These are phyloP conservation scores for Bagarius yarrelli DNA, from an alignment of 2,113 vertebrate species.

Conservation along the genomic window DNA sequence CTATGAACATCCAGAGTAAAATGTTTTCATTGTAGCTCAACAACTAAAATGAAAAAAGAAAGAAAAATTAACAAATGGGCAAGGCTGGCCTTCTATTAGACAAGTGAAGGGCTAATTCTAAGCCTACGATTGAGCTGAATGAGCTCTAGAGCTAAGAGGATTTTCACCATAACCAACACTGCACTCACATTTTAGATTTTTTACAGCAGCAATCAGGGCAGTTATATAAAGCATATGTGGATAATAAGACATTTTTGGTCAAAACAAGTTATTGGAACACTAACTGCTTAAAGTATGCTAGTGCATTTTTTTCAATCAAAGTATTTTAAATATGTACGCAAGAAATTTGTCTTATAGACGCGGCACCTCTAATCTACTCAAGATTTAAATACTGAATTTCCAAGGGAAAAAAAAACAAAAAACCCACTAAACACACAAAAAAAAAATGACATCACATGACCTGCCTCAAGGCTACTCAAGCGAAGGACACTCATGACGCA, in stretches of 20 bases:
- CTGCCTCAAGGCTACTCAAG: not conserved
- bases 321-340: not conserved
- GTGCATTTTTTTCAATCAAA: not conserved
- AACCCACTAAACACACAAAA: not conserved
- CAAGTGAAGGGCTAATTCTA: constrained; percentile 49
- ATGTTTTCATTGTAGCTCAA: not conserved
- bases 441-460: constrained; percentile 10
- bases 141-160: constrained; percentile 66
- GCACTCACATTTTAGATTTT: not conserved
- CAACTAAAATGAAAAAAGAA: not conserved
- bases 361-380: not conserved
- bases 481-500: not conserved
- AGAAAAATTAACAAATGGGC: constrained; percentile 28
- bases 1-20: not conserved
- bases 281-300: not conserved
- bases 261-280: constrained; percentile 24
- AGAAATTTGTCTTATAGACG: not conserved
- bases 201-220: constrained; percentile 5
- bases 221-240: constrained; percentile 27
- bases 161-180: constrained; percentile 61
- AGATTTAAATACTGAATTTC: not conserved
- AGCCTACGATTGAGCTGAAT: constrained; percentile 51
- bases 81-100: constrained; percentile 43
- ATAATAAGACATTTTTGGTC: constrained; percentile 39
- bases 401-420: not conserved